Conservation (phyloP, 2,797 vertebrate species). For the Strix occidentalis region DNA sequence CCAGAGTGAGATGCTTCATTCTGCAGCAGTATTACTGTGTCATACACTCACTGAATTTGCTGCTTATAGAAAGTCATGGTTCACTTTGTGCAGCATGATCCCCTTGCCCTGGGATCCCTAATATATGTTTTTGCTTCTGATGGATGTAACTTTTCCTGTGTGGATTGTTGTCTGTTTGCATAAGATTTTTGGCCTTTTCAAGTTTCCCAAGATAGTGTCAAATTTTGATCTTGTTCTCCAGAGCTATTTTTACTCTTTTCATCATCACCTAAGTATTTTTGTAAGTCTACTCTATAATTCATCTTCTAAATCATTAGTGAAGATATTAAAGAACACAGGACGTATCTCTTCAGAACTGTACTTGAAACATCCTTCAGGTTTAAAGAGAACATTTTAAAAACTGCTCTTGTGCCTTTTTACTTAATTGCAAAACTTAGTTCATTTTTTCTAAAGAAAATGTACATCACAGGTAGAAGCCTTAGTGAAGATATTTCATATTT, state of each 20-base stretch:
- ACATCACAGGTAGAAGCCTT: neutral
- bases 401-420: neutral
- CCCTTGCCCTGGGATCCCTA: neutral
- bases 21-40: neutral
- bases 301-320: neutral
- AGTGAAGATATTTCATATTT: neutral
- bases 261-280: slow-evolving; percentile 11
- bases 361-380: neutral
- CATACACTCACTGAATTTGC: fast-evolving
- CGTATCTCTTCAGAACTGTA: neutral
- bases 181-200: neutral
- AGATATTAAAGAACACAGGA: neutral
- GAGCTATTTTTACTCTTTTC: slow-evolving; percentile 2
- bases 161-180: neutral
- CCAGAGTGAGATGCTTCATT: neutral
- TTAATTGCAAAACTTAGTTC: neutral
- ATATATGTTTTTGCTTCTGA: neutral
- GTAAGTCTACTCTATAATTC: neutral
- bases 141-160: neutral
- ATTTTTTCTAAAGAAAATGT: neutral
- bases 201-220: neutral
- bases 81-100: neutral
- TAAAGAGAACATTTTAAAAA: neutral
- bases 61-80: neutral
- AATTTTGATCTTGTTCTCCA: neutral